Evolutionary conservation across 2,113 vertebrate species (phyloP).

Genomic region (Lepisosteus oculatus): DNA sequence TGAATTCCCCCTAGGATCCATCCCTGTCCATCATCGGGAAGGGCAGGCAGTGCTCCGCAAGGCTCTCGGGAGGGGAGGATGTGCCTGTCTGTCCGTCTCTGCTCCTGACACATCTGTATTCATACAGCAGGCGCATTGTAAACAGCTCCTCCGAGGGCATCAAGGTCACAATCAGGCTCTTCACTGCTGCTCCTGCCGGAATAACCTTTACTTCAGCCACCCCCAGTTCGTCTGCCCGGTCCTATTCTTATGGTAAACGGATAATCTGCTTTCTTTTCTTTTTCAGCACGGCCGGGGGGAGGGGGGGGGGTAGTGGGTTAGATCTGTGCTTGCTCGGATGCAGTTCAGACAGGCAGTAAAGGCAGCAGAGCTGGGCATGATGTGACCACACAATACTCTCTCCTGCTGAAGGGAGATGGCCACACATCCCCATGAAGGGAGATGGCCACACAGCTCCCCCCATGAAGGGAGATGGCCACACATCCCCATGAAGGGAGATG

Average conservation of each 20-base stretch:
- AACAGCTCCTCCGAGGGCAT: not conserved
- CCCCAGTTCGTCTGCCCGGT: not conserved
- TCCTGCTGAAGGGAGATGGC: too few relatives aligned
- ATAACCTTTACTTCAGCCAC: not conserved
- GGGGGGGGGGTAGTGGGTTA: not conserved
- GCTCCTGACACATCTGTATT: constrained; percentile 23
- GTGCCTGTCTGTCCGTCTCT: constrained; percentile 3
- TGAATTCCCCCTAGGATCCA: too few relatives aligned
- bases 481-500: not conserved
- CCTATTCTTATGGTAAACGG: constrained; percentile 20
- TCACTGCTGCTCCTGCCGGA: not conserved
- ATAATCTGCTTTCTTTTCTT: not conserved
- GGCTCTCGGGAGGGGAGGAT: not conserved
- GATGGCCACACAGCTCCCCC: too few relatives aligned
- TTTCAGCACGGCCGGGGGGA: not conserved
- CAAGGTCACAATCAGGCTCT: not conserved
- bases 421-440: too few relatives aligned
- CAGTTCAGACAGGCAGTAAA: not conserved
- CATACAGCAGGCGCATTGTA: constrained; percentile 17
- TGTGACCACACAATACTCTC: too few relatives aligned
- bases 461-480: too few relatives aligned
- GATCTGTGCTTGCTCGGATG: not conserved
- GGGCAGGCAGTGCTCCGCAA: not conserved
- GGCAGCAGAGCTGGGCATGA: not conserved
- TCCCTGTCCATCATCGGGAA: too few relatives aligned